Evolutionary conservation across 2,888 invertebrate species (phyloP).

Genomic region (Rhodophaea formosa): DNA sequence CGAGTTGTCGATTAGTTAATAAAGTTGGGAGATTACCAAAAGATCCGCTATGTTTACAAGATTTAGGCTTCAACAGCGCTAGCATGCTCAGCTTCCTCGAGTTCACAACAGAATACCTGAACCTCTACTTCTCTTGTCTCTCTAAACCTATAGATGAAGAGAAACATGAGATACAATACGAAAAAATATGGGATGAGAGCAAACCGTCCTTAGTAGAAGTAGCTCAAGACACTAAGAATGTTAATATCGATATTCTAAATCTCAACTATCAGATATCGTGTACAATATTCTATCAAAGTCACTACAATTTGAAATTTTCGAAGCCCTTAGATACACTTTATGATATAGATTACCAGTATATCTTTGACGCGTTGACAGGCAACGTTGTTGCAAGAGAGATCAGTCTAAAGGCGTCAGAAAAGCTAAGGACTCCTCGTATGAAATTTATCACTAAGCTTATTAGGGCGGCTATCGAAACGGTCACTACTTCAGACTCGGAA

Average conservation of each 20-base stretch:
- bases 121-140: slow-evolving; percentile 65
- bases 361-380: slow-evolving; percentile 72
- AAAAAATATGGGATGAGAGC: slow-evolving; percentile 85
- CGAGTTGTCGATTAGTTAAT: slow-evolving; percentile 87
- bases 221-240: slow-evolving; percentile 87
- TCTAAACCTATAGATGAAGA: slow-evolving; percentile 57
- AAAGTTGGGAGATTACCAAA: slow-evolving; percentile 92
- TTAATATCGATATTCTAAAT: slow-evolving; percentile 88
- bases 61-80: slow-evolving; percentile 85
- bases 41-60: slow-evolving; percentile 90
- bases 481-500: slow-evolving; percentile 81
- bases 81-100: slow-evolving; percentile 78
- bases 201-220: slow-evolving; percentile 87
- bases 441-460: slow-evolving; percentile 89
- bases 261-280: slow-evolving; percentile 90
- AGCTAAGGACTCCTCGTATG: slow-evolving; percentile 84
- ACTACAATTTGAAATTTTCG: slow-evolving; percentile 86
- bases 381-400: slow-evolving; percentile 75
- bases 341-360: slow-evolving; percentile 85
- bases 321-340: slow-evolving; percentile 89
- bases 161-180: slow-evolving; percentile 72
- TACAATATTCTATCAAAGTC: slow-evolving; percentile 88
- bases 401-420: slow-evolving; percentile 84
- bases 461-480: slow-evolving; percentile 86
- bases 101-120: slow-evolving; percentile 70